Base-by-base conservation (phyloP, 2,797 vertebrate genomes). In the Rhadinocentrus ornatus region DNA sequence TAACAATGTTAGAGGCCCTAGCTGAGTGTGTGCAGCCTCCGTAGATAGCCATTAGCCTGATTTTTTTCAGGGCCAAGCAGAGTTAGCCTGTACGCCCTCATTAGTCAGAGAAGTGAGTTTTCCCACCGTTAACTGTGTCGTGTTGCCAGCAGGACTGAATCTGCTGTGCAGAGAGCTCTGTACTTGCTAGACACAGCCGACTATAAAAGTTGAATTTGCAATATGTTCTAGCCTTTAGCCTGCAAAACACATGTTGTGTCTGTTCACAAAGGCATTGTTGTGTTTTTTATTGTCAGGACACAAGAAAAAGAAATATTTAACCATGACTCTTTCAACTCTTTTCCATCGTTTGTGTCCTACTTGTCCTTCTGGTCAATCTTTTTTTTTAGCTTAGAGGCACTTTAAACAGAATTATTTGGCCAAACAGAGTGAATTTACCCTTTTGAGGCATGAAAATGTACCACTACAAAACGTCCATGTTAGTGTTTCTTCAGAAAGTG, bases 11-110 rank as follows among this genome's bases (percentile, higher is more conserved):
- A 69, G 78, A 77, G 72, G 69, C 76, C 66, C 56, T 35, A 26
- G 64, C 73, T 70, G 78, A 83, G 59, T 35, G 39, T 55, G 50
- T 67, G 68, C 68, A 68, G 63, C 69, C 73, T 88, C 83, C 73
- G 73, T 71, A 78, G 85, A 85, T 78, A 77, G 79, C 77, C 67
- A 79, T 85, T 79, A 86, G 83, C 74, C 80, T 91, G 65, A 81
- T 86, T 85, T 16, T 80, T 77, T 79, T 83, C 80, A 83, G 75
- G 75, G 73, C 85, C 66, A 58, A 82, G 81, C 73, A 72, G 62
- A 48, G 62, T 56, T 52, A 75, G 73, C 34, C 44, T 68, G 66
- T 26, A 32, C 22, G 20, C 56, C 68, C 84, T 88, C 77, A 66
- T 88, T 80, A 85, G 61, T 66, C 56, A 73, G 61, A 70, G 26